Percentiles rank a stretch among this genome's conserved stretches.
These are phyloP conservation scores for Chunga burmeisteri DNA, from an alignment of 2,113 vertebrate genomes.

Conservation along the genomic window DNA sequence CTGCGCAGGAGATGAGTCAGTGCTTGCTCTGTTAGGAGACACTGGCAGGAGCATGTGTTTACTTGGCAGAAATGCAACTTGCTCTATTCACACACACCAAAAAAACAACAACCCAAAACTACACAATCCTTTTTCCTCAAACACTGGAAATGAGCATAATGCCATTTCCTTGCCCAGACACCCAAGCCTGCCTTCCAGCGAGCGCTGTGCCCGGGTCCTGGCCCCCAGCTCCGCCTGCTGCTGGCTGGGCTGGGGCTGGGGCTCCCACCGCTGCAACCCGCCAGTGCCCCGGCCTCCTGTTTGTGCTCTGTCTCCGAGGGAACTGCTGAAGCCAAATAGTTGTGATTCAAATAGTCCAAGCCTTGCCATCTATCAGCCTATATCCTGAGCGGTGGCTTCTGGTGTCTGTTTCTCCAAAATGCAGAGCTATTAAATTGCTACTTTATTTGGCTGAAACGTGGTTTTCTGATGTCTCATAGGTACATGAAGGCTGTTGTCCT, in stretches of 20 bases:
- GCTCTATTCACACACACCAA: neutral
- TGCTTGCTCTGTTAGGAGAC: neutral
- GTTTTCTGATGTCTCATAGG: neutral
- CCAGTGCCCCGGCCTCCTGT: accelerated
- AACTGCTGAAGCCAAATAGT: neutral
- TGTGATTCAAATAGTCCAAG: neutral
- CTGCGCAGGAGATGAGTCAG: neutral
- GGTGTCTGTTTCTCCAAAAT: neutral
- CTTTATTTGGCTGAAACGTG: neutral
- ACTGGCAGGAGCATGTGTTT: neutral
- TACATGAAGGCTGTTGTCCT: neutral
- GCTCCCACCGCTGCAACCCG: neutral
- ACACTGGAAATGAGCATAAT: neutral
- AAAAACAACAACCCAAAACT: neutral
- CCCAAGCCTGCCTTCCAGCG: neutral
- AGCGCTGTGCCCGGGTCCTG: neutral
- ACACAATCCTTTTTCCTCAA: neutral
- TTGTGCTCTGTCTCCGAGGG: accelerated
- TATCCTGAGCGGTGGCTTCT: neutral
- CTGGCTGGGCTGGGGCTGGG: neutral
- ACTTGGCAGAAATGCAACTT: constrained; percentile 14
- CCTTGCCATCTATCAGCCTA: neutral
- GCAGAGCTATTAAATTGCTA: neutral
- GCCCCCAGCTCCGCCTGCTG: accelerated
- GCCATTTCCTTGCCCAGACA: neutral